Evolutionary conservation across 2,888 invertebrate genomes (phyloP), one percentile per base, ranked within the genome.

Genomic region (Miltochrista miniata): DNA sequence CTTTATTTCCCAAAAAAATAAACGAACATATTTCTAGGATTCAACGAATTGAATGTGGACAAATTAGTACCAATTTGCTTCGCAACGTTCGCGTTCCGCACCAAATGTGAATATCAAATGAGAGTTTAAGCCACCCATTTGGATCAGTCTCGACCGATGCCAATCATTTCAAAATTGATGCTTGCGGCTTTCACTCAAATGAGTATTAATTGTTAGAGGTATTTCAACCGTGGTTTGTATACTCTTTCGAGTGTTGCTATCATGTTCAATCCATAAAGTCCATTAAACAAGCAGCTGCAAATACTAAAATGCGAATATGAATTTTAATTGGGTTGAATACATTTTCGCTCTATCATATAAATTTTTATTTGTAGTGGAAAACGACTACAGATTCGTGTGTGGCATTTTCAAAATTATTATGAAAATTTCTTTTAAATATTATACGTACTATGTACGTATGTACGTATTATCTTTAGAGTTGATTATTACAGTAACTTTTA

Each of bases 81-180:
- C 70, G 68, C 71, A 69, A 63, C 74, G 74, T 69, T 78, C 68
- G 67, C 81, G 74, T 76, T 81, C 70, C 75, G 73, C 57, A 80
- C 76, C 80, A 77, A 86, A 87, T 83, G 85, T 86, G 87, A 90
- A 90, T 89, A 87, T 86, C 78, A 84, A 87, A 88, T 88, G 87
- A 88, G 83, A 83, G 72, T 86, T 87, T 85, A 86, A 87, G 82
- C 85, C 74, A 76, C 77, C 79, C 81, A 85, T 87, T 87, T 81
- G 84, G 84, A 89, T 88, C 83, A 85, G 85, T 82, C 83, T 80
- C 81, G 71, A 71, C 73, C 69, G 74, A 76, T 77, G 82, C 81
- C 85, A 82, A 87, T 87, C 82, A 86, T 83, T 84, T 81, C 78
- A 73, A 85, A 84, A 87, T 85, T 82, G 80, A 85, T 80, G 81